Base-by-base conservation (phyloP, 1,140 invertebrate species). In the Stenopsyche tienmushanensis region DNA sequence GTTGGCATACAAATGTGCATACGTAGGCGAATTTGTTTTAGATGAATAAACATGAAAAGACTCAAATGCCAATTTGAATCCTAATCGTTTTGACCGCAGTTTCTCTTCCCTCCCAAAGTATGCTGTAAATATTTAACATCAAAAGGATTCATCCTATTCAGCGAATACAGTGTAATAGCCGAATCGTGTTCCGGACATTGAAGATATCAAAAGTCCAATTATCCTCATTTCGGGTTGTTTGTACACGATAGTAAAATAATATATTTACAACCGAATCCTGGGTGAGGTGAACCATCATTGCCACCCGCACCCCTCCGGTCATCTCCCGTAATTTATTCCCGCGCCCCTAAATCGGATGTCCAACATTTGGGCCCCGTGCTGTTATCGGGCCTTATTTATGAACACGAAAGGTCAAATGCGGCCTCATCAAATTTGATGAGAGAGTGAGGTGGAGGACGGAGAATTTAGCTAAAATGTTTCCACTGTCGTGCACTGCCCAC, bases 371-470 rank as follows among this genome's bases (percentile, higher is more conserved):
- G 29, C 29, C 29, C 29, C 5, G 29, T 13, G 29, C 5, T 34
- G 29, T 34, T 34, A 34, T 34, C 29, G 29, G 50, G 52, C 52
- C 52, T 55, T 55, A 55, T 55, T 55, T 55, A 55, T 55, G 52
- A 55, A 55, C 21, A 25, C 26, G 52, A 55, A 55, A 55, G 52
- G 52, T 55, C 52, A 25, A 55, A 55, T 55, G 52, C 26, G 52
- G 52, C 52, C 52, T 55, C 52, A 55, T 55, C 52, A 55, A 55
- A 55, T 55, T 55, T 55, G 52, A 55, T 55, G 52, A 55, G 24
- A 3, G 47, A 5, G 5, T 13, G 29, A 34, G 29, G 29, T 13
- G 5, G 5, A 5, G 29, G 29, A 34, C 13, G 29, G 29, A 7
- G 29, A 34, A 34, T 34, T 34, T 13, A 34, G 29, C 5, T 13